A percentile compares a stretch with the other conserved stretches of the same genome.
These are phyloP conservation scores for Phymorhynchus buccinoides DNA, from an alignment of 1,140 invertebrate species.

Conservation along the genomic window DNA sequence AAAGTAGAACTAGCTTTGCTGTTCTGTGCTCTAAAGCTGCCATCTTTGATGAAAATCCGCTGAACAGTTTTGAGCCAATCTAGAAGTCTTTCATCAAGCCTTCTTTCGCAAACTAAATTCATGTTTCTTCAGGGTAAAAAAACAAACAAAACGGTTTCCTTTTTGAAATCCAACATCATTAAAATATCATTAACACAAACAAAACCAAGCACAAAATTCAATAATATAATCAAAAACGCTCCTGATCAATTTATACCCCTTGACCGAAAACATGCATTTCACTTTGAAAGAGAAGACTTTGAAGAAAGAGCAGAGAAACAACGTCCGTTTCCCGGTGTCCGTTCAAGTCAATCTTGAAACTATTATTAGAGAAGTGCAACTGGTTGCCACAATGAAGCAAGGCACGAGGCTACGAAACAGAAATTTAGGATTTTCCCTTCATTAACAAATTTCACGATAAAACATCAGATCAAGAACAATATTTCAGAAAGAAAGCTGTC, in stretches of 20 bases:
- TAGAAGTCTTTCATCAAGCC: conserved; percentile 24
- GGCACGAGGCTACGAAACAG: background rate
- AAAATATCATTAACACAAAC: background rate
- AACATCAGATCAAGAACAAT: background rate
- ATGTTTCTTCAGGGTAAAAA: background rate
- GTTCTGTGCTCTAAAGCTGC: background rate
- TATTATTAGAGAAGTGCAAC: conserved; percentile 9
- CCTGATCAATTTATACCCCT: too few species aligned
- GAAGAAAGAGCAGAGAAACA: conserved; percentile 13
- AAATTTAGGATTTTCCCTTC: background rate
- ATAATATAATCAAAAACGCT: background rate
- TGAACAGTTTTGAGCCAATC: background rate
- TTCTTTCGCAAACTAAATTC: background rate
- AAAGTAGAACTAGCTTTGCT: too few species aligned
- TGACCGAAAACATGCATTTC: background rate
- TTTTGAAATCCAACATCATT: background rate
- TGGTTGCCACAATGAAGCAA: conserved; percentile 34
- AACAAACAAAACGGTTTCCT: background rate
- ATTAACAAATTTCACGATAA: background rate
- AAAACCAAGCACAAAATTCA: background rate
- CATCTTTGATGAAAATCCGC: background rate
- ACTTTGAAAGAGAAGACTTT: conserved; percentile 29
- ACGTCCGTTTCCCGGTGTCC: conserved; percentile 21
- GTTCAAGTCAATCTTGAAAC: conserved; percentile 25
- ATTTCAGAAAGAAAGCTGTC: background rate